Evolutionary conservation across 2,113 vertebrate genomes (phyloP), one percentile per base, ranked within the genome.

Genomic region (Tringa solitaria): DNA sequence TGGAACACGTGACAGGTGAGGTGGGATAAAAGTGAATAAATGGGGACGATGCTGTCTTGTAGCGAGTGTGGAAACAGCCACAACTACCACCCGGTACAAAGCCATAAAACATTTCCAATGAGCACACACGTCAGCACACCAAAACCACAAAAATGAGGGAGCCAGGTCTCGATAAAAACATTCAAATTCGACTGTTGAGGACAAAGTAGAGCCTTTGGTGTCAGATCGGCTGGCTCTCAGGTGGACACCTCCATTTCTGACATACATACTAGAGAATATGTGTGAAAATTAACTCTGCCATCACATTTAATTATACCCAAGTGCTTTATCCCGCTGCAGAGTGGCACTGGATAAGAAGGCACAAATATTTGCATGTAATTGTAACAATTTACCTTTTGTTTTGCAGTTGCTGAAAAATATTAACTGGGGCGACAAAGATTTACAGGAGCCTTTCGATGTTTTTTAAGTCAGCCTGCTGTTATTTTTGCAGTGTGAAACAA

Each of bases 251-350:
- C 35, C 1, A 1, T 32, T 26, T 45, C 24, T 43, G n/a, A 56
- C 41, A n/a, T 30, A 22, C 5, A 37, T 83, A 80, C 56, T 83
- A 72, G 84, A 93, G 69, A 70, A 30, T 65, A 72, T 13, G 18
- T 57, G 46, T 53, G 77, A 84, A 96, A 91, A 89, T 91, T 87
- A 92, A 48, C 45, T n/a, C 60, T 73, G 57, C 37, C 39, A 14
- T 76, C 94, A 85, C 64, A 54, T 46, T 92, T 88, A 96, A 95
- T 95, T 91, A 87, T 51, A 37, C 54, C 53, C 64, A 82, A 78
- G 70, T 72, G 73, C 45, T 76, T 91, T 82, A 81, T 50, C 32
- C n/a, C 5, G 22, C 63, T 65, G 33, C 14, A 27, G 10, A 39
- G 37, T 45, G 73, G 14, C 2, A 57, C 35, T 56, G 7, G 19